These are phyloP conservation scores for Ibycter americanus DNA, from an alignment of 2,797 vertebrate species.

Conservation along the genomic window DNA sequence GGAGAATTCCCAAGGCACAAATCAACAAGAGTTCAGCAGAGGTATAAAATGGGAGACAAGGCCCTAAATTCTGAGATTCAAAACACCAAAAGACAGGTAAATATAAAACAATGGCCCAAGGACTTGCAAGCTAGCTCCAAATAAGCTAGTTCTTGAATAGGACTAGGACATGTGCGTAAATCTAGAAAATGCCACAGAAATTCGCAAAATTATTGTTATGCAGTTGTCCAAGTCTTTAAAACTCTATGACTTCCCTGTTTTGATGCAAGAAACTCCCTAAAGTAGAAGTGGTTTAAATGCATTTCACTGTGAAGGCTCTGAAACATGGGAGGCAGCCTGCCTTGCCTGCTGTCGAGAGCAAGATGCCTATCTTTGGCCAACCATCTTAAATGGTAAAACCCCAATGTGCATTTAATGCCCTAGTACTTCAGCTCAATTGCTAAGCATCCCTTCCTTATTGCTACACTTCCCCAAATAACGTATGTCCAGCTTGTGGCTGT, in stretches of 20 bases:
- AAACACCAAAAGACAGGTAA: not conserved
- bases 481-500: not conserved
- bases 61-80: not conserved
- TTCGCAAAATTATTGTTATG: not conserved
- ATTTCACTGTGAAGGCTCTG: not conserved
- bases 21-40: not conserved
- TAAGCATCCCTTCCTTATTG: not conserved
- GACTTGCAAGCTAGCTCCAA: not conserved
- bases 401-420: not conserved
- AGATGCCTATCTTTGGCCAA: not conserved
- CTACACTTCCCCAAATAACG: not conserved
- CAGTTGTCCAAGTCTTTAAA: not conserved
- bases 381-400: not conserved
- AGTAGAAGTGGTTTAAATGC: not conserved
- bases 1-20: not conserved
- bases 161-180: not conserved
- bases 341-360: not conserved
- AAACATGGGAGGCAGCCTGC: not conserved
- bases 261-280: not conserved
- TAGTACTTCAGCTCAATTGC: not conserved
- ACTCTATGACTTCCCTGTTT: not conserved
- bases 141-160: not conserved
- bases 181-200: not conserved
- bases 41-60: not conserved
- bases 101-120: not conserved